These are phyloP conservation scores for Rhyacichthys aspro DNA, from an alignment of 2,797 vertebrate genomes.

Conservation along the genomic window DNA sequence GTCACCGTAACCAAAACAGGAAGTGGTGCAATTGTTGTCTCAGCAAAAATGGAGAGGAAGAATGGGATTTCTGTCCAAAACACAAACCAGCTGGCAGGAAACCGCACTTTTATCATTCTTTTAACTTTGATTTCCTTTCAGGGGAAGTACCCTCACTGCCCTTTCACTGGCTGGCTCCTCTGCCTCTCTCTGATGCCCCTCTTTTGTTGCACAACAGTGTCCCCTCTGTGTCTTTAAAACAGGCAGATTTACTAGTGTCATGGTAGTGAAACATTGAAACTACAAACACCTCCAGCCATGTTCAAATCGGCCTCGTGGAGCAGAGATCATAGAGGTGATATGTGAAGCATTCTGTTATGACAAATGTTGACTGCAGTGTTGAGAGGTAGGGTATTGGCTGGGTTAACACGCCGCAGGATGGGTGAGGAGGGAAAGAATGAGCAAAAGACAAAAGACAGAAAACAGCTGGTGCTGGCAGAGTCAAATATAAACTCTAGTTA, in stretches of 20 bases:
- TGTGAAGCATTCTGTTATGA: slow-evolving; percentile 49
- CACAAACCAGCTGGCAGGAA: slow-evolving; percentile 86
- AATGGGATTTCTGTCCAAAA: slow-evolving; percentile 81
- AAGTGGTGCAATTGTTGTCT: slow-evolving; percentile 79
- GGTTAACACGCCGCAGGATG: slow-evolving; percentile 44
- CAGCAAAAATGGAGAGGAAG: slow-evolving; percentile 82
- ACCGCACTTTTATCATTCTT: slow-evolving; percentile 79
- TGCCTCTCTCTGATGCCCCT: slow-evolving; percentile 33
- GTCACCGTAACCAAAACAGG: slow-evolving; percentile 78
- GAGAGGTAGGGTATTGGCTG: slow-evolving; percentile 51
- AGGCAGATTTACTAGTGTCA: slow-evolving; percentile 24
- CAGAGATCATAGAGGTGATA: slow-evolving; percentile 49
- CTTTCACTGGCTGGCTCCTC: slow-evolving; percentile 33
- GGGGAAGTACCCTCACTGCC: slow-evolving; percentile 68
- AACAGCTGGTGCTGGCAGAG: slow-evolving; percentile 58
- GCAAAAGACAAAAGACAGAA: slow-evolving; percentile 36
- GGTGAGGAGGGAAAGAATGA: slow-evolving; percentile 10
- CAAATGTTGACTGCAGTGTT: slow-evolving; percentile 50
- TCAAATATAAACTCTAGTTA: slow-evolving; percentile 66
- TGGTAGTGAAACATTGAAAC: slow-evolving; percentile 39
- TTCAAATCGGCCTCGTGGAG: slow-evolving; percentile 30
- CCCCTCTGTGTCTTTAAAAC: slow-evolving; percentile 31
- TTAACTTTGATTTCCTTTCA: slow-evolving; percentile 83
- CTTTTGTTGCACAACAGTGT: slow-evolving; percentile 20
- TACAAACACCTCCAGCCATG: slow-evolving; percentile 38